phyloP scores from a whole-genome alignment of 2,113 vertebrate species.

The Megaptera novaeangliae region DNA sequence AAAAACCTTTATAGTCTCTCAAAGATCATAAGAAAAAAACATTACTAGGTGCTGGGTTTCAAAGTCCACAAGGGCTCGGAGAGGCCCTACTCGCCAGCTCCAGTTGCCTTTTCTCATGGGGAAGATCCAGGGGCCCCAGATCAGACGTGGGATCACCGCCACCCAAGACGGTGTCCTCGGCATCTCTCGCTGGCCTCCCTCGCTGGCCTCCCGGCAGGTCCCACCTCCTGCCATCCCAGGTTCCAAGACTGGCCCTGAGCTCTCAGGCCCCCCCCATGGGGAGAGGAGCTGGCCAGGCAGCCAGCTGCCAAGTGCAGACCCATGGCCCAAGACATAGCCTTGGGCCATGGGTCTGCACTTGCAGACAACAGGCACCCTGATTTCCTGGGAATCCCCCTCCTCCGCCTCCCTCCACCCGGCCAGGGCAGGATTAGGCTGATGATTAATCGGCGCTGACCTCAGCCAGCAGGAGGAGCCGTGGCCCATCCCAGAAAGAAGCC shows the following conservation, averaged over 20 bases:
- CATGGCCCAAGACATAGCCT: neutral
- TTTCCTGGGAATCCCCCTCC: neutral
- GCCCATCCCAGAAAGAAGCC: neutral
- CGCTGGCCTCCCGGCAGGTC: neutral
- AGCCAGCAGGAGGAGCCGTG: neutral
- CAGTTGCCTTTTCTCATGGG: neutral
- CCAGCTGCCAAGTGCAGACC: no score
- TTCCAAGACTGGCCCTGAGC: neutral
- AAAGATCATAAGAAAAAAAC: neutral
- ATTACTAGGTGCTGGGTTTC: neutral
- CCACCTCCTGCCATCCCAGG: neutral
- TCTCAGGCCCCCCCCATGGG: neutral
- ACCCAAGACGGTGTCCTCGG: neutral
- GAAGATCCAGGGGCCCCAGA: neutral
- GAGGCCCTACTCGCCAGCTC: neutral
- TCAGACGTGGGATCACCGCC: neutral
- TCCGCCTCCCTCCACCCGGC: neutral
- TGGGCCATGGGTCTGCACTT: neutral
- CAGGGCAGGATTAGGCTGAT: constrained; percentile 26
- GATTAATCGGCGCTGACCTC: constrained; percentile 63
- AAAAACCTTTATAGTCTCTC: neutral
- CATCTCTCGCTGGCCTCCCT: neutral
- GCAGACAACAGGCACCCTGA: neutral
- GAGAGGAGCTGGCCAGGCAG: neutral
- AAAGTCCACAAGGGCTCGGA: neutral